Conservation (phyloP, 1,140 invertebrate genomes). For the Papilio polyxenes region DNA sequence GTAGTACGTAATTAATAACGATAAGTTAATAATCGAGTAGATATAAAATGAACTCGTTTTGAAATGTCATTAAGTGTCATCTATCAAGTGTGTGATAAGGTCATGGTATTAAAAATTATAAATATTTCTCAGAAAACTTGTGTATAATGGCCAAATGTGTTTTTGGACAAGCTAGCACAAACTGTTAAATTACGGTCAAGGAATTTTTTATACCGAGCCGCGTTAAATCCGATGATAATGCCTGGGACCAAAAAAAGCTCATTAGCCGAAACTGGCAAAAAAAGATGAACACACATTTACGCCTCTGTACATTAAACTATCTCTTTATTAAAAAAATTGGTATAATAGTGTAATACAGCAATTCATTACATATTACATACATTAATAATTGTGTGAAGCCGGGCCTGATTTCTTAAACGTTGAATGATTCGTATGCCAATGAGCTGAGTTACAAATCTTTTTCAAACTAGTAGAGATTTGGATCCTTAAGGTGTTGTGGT, state of each 20-base stretch:
- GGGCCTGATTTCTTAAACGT: no score
- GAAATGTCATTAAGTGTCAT: neutral
- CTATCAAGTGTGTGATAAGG: neutral
- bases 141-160: neutral
- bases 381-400: no score
- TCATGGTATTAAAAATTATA: neutral
- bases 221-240: neutral
- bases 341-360: no score
- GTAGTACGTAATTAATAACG: neutral
- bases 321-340: no score
- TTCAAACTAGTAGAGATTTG: neutral
- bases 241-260: neutral
- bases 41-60: constrained; percentile 1
- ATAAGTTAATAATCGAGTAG: neutral
- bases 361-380: no score
- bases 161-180: neutral
- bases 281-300: no score
- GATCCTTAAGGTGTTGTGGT: neutral
- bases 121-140: neutral
- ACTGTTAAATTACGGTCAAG: neutral
- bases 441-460: no score
- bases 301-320: no score
- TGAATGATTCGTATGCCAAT: no score
- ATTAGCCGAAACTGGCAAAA: neutral
- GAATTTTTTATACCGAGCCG: neutral